A percentile compares a stretch with the other conserved stretches of the same genome.
phyloP scores from a whole-genome alignment of 2,888 invertebrate genomes.

The Micoletzkya japonica region DNA sequence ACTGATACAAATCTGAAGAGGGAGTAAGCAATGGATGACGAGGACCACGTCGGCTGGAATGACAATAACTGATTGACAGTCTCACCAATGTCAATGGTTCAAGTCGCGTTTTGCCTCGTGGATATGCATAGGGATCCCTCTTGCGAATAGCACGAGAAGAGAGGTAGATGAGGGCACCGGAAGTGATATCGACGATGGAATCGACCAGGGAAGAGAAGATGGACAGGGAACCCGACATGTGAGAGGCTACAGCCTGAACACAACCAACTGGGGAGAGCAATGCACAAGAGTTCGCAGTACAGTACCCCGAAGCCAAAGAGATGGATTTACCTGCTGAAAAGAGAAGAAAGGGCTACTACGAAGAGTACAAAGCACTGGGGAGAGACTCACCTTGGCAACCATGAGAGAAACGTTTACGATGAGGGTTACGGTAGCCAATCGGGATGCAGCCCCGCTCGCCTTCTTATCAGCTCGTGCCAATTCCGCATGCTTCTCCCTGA shows the following conservation, averaged over 20 bases:
- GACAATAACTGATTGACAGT: background rate
- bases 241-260: constrained; percentile 64
- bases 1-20: constrained; percentile 63
- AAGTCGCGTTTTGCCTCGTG: constrained; percentile 66
- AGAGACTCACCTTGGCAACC: constrained; percentile 63
- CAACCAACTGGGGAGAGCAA: no score
- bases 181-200: constrained; percentile 67
- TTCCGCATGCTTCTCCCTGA: no score
- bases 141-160: constrained; percentile 62
- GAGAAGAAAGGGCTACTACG: background rate
- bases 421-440: constrained; percentile 52
- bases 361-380: background rate
- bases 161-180: constrained; percentile 55
- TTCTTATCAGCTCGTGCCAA: no score
- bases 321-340: background rate
- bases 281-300: no score
- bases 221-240: constrained; percentile 67
- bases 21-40: no score
- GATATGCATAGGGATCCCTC: constrained; percentile 65
- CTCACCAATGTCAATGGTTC: constrained; percentile 66
- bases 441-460: constrained; percentile 33
- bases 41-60: background rate
- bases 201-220: constrained; percentile 69
- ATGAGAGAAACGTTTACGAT: constrained; percentile 63
- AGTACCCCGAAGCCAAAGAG: no score